Evolutionary conservation across 1,140 invertebrate genomes (phyloP).

Genomic region (Trichonephila clavipes): DNA sequence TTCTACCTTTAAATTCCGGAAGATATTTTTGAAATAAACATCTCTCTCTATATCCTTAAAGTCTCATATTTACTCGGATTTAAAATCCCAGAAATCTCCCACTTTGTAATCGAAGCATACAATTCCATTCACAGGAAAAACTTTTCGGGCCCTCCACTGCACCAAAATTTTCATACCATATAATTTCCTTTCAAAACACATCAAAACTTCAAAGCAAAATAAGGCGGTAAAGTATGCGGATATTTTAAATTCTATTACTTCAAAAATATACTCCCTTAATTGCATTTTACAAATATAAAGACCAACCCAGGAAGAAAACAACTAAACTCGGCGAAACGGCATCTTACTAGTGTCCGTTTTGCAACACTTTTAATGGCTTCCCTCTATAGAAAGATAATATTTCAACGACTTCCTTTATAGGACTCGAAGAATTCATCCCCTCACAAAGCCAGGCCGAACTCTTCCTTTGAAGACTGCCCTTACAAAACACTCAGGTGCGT

Average conservation of each 20-base stretch:
- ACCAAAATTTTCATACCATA: too few species aligned
- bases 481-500: slow-evolving; percentile 21
- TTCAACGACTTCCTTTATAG: background rate
- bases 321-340: background rate
- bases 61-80: too few species aligned
- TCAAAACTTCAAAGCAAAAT: background rate
- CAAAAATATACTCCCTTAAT: background rate
- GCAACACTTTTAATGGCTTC: slow-evolving; percentile 26
- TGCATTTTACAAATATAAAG: background rate
- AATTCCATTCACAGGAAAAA: too few species aligned
- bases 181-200: background rate
- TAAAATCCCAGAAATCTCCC: too few species aligned
- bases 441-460: background rate
- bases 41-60: too few species aligned
- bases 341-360: background rate
- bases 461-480: background rate
- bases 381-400: background rate
- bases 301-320: background rate
- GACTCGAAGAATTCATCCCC: background rate
- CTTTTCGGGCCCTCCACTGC: too few species aligned
- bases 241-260: background rate
- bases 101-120: too few species aligned
- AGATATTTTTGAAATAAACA: too few species aligned
- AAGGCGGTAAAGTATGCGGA: background rate
- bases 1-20: too few species aligned